Evolutionary conservation across 1,140 invertebrate genomes (phyloP), one percentile per base, ranked within the genome.

Genomic region (Hormaphis cornu): DNA sequence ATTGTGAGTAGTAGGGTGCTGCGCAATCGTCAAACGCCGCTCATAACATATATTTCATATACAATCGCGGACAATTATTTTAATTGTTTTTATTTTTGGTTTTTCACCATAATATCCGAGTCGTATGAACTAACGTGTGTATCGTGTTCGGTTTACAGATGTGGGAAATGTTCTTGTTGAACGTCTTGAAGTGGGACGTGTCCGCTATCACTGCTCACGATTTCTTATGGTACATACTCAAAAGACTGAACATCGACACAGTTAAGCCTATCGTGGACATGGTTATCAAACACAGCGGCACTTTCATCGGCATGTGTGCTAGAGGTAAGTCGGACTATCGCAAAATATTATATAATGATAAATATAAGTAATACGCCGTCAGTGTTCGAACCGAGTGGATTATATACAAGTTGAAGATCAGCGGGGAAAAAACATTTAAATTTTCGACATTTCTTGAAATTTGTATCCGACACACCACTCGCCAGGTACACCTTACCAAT

Each of bases 101-200:
- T n/a, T n/a, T n/a, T n/a, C n/a, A n/a, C n/a, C n/a, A n/a, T n/a
- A n/a, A n/a, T n/a, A n/a, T n/a, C n/a, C n/a, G n/a, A n/a, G n/a
- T n/a, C n/a, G n/a, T n/a, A 52, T 37, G 9, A 44, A 14, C 8
- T 53, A 53, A 53, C 28, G 20, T 50, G 12, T n/a, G 4, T 30
- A 7, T 14, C 18, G 14, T 48, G 61, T 66, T 66, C 50, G 42
- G 44, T 10, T 83, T 82, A 72, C 84, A 91, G 89, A 86, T 86
- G 75, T 91, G 88, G 89, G 89, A 93, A 77, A 81, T 89, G 73
- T 78, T 89, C 73, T 83, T 91, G 46, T 80, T 91, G 48, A 85
- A 83, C 14, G 87, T 88, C 75, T 78, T 92, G 53, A 90, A 90
- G 74, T 93, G 89, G 89, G 89, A 93, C 78, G 80, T 91, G 69